Percentiles rank a stretch among this genome's conserved stretches.
These are phyloP conservation scores for Allygus modestus DNA, from an alignment of 2,888 invertebrate genomes.

Conservation along the genomic window DNA sequence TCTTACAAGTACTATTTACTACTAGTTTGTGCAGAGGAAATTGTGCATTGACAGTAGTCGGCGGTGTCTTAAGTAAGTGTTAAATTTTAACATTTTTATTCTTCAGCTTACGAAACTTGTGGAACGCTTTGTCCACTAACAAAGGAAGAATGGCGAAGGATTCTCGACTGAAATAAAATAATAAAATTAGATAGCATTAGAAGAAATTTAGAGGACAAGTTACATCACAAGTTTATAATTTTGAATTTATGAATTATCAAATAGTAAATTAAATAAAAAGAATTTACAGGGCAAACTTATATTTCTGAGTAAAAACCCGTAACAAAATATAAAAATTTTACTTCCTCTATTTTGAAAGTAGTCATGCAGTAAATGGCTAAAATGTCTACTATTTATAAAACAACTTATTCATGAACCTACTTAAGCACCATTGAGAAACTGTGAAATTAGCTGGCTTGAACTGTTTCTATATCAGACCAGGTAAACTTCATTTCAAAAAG, in stretches of 20 bases:
- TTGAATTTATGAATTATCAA: neutral
- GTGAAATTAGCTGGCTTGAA: too few species aligned
- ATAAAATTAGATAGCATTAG: neutral
- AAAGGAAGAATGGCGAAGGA: constrained; percentile 21
- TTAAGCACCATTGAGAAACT: too few species aligned
- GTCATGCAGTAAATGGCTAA: neutral
- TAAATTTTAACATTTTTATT: constrained; percentile 26
- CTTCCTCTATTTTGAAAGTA: neutral
- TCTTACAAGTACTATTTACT: neutral
- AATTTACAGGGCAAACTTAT: too few species aligned
- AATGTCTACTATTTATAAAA: neutral
- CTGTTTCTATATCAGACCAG: too few species aligned
- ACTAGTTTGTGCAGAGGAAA: constrained; percentile 20
- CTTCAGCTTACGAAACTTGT: constrained; percentile 20
- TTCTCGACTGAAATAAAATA: constrained; percentile 33
- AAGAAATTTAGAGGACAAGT: neutral
- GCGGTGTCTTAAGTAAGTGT: neutral
- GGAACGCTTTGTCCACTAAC: constrained; percentile 4
- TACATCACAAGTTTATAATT: neutral
- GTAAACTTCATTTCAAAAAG: too few species aligned
- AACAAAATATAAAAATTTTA: neutral
- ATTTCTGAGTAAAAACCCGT: too few species aligned
- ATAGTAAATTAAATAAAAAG: neutral
- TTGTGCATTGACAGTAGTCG: constrained; percentile 11
- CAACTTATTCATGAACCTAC: neutral